A percentile compares a stretch with the other conserved stretches of the same genome.
These are phyloP conservation scores for Actinostola sp. DNA, from an alignment of 92 coral and sea anemone species.

Conservation along the genomic window DNA sequence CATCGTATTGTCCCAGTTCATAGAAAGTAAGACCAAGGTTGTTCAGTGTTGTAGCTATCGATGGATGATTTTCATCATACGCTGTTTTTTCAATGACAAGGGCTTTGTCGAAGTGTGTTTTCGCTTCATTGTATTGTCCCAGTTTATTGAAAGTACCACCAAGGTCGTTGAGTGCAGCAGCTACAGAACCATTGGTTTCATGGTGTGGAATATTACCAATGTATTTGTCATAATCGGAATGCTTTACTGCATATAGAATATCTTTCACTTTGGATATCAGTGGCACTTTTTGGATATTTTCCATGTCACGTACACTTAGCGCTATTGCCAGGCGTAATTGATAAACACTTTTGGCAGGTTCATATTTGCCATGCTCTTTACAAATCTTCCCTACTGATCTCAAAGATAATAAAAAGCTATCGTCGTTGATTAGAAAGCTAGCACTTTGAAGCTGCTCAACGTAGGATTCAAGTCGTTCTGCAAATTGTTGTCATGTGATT, in stretches of 20 bases:
- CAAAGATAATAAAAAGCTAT: neutral
- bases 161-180: neutral
- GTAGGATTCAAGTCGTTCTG: neutral
- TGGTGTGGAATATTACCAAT: neutral
- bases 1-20: neutral
- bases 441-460: neutral
- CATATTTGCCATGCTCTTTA: no score
- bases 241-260: neutral
- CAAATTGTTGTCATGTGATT: neutral
- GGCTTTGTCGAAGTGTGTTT: neutral
- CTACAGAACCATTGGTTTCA: neutral
- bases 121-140: neutral
- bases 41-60: neutral
- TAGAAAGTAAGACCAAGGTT: neutral
- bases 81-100: neutral
- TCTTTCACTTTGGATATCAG: neutral
- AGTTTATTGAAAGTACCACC: neutral
- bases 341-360: no score
- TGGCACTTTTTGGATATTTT: no score
- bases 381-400: no score
- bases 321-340: no score
- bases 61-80: constrained; percentile 12
- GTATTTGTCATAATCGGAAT: neutral
- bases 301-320: no score
- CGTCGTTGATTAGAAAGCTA: neutral